Evolutionary conservation across 2,113 vertebrate genomes (phyloP).

Genomic region (Sclerurus mexicanus): DNA sequence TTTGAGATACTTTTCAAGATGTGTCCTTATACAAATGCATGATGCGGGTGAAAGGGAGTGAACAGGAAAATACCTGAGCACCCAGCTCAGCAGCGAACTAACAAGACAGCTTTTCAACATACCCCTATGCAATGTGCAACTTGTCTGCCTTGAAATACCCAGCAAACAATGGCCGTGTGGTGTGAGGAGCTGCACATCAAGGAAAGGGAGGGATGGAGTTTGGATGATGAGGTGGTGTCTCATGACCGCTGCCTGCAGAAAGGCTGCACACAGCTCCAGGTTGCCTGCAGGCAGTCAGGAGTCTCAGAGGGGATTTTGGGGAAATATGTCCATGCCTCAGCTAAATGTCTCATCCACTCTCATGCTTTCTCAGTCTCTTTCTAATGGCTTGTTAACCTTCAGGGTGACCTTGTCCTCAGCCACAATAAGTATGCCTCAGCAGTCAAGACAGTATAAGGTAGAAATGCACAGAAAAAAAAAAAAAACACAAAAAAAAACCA

Average conservation of each 20-base stretch:
- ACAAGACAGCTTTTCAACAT: neutral
- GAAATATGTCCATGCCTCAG: neutral
- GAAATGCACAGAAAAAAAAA: neutral
- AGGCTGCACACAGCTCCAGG: accelerated
- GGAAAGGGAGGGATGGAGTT: neutral
- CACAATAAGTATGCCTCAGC: neutral
- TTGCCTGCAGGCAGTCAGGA: accelerated
- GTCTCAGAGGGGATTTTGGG: neutral
- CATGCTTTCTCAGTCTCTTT: neutral
- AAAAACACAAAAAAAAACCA: neutral
- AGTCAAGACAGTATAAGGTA: neutral
- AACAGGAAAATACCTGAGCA: neutral
- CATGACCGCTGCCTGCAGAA: neutral
- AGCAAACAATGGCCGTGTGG: accelerated
- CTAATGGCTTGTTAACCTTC: neutral
- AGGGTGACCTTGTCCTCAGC: neutral
- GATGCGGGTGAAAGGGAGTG: neutral
- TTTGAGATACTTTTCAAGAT: neutral
- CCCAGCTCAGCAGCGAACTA: neutral
- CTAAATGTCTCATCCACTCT: neutral
- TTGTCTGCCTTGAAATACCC: neutral
- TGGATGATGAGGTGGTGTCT: neutral
- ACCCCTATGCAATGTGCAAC: accelerated
- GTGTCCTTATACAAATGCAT: neutral
- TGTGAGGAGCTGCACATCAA: accelerated